These are phyloP conservation scores for Balaeniceps rex DNA, from an alignment of 2,113 vertebrate genomes.

Conservation along the genomic window DNA sequence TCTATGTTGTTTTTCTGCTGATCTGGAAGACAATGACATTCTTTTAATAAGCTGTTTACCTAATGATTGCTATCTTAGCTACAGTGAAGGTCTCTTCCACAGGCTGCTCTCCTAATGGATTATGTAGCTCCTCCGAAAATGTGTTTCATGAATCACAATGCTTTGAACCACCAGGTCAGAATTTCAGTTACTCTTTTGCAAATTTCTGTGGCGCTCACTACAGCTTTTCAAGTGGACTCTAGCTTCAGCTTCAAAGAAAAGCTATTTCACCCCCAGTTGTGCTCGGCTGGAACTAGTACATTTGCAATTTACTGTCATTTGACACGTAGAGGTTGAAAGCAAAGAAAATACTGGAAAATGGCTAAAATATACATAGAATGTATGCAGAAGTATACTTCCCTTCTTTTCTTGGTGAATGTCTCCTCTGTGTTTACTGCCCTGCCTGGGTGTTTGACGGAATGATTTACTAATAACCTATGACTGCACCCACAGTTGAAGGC, in stretches of 20 bases:
- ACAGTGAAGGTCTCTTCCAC: neutral
- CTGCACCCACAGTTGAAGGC: neutral
- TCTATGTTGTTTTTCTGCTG: neutral
- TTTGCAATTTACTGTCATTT: constrained; percentile 29
- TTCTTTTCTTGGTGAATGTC: neutral
- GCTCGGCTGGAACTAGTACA: constrained; percentile 28
- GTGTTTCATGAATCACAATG: neutral
- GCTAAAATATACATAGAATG: neutral
- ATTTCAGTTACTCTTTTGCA: neutral
- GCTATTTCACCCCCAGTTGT: neutral
- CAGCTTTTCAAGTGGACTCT: neutral
- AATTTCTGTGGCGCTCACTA: neutral
- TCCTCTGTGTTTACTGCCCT: neutral
- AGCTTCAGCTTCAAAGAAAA: constrained; percentile 36
- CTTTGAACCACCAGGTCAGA: constrained; percentile 12
- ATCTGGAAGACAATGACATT: neutral
- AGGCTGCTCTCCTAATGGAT: neutral
- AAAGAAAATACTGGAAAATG: constrained; percentile 1
- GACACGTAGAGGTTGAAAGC: neutral
- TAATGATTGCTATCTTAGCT: neutral
- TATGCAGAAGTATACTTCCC: neutral
- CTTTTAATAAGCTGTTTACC: neutral
- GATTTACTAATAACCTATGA: neutral
- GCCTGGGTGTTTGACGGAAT: neutral
- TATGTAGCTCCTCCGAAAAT: neutral